Evolutionary conservation across 2,888 invertebrate genomes (phyloP).

Genomic region (Teleogryllus oceanicus): DNA sequence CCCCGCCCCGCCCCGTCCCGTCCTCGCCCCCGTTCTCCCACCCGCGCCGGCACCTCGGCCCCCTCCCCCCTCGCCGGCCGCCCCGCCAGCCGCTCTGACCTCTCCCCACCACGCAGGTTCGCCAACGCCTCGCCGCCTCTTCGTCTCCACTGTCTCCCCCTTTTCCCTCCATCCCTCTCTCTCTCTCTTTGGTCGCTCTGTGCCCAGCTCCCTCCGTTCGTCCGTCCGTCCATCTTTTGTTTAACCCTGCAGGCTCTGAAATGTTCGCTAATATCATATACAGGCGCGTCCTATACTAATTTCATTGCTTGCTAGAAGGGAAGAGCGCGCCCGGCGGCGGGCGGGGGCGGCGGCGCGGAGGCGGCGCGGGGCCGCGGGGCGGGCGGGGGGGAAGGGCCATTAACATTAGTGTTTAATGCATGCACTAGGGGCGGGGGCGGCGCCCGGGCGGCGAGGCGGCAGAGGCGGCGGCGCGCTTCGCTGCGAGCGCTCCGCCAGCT

Average conservation of each 20-base stretch:
- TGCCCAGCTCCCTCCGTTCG: too few relatives aligned
- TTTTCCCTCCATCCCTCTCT: not conserved
- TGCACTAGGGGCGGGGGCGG: slow-evolving; percentile 22
- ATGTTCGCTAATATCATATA: slow-evolving; percentile 32
- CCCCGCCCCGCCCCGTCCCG: not conserved
- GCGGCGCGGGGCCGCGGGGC: not conserved
- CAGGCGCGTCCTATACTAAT: slow-evolving; percentile 30
- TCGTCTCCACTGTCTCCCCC: not conserved
- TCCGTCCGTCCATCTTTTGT: slow-evolving; percentile 30
- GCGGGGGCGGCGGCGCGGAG: not conserved
- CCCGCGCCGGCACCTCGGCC: not conserved
- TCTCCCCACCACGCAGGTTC: not conserved
- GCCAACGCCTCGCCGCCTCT: slow-evolving; percentile 3
- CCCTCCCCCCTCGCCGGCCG: not conserved
- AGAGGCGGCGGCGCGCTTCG: slow-evolving; percentile 19
- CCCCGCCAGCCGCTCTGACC: not conserved
- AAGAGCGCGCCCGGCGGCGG: not conserved
- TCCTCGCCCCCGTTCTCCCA: slow-evolving; percentile 2
- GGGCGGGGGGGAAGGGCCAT: slow-evolving; percentile 28
- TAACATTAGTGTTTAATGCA: slow-evolving; percentile 37
- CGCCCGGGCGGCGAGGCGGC: not conserved
- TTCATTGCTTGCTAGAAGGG: slow-evolving; percentile 30
- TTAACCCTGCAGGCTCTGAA: slow-evolving; percentile 30
- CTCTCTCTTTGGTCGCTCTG: not conserved
- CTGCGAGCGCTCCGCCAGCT: slow-evolving; percentile 22